Percentiles rank a stretch among this genome's conserved stretches.
phyloP scores from a whole-genome alignment of 2,113 vertebrate genomes.

The Guaruba guarouba region DNA sequence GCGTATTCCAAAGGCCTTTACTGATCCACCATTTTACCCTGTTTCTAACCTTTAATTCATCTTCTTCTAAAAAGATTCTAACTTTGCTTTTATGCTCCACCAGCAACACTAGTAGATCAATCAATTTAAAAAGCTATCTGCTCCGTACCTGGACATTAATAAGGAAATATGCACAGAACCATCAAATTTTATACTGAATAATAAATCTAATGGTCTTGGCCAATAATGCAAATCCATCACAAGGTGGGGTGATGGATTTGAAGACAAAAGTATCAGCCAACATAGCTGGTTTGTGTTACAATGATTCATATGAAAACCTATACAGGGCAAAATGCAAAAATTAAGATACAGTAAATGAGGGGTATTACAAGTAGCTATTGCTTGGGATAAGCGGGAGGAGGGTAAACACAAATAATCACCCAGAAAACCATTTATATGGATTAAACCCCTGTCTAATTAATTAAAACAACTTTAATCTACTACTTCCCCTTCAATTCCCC shows the following conservation, averaged over 20 bases:
- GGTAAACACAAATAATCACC: background rate
- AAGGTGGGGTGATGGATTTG: background rate
- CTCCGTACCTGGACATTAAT: background rate
- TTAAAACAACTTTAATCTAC: background rate
- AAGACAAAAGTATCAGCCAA: background rate
- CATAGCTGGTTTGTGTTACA: background rate
- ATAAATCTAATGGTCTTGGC: background rate
- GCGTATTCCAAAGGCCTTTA: background rate
- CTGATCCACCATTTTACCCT: background rate
- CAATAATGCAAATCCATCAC: background rate
- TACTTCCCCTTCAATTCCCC: background rate
- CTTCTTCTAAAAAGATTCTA: background rate
- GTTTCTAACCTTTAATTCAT: background rate
- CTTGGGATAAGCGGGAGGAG: background rate
- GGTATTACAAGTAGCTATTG: background rate
- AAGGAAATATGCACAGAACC: background rate
- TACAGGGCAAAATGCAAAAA: background rate
- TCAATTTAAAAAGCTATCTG: background rate
- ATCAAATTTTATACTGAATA: background rate
- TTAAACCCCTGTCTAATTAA: background rate
- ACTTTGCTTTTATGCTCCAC: background rate
- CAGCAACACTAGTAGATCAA: background rate
- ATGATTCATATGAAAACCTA: background rate
- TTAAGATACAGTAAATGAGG: background rate
- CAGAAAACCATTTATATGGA: background rate